Evolutionary conservation across 1,140 invertebrate genomes (phyloP), one percentile per base, ranked within the genome.

Genomic region (Carposina sasakii): DNA sequence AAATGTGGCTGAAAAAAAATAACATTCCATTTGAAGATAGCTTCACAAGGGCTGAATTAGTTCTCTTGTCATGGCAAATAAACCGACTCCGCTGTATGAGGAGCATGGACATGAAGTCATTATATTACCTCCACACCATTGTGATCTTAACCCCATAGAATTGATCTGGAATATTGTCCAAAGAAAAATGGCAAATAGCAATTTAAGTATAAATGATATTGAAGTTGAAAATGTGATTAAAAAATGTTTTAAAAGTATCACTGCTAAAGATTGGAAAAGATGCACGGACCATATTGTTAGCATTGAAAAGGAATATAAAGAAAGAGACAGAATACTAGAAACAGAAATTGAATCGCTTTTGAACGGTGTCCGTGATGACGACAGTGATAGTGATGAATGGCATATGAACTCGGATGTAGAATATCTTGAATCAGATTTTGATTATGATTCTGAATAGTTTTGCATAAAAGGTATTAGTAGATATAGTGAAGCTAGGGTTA

Each of bases 291-390:
- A 40, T 22, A 13, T 40, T 4, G 6, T 40, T 16, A 17, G 16
- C 21, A 19, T 40, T 4, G 37, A 40, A 40, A 40, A 40, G 16
- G 15, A 40, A 40, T 40, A 40, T 13, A 40, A 19, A 40, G 3
- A 4, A 10, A 40, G 16, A 40, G 37, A 40, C 19, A 40, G 19
- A 8, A 40, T 40, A 19, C 8, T 40, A 8, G 16, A 40, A 22
- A 40, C 15, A 19, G 37, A 40, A 13, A 6, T 40, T 16, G 20
- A 40, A 40, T n/a, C n/a, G n/a, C 37, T 8, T 10, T 40, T 40
- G 5, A 40, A 19, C n/a, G n/a, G n/a, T 40, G 21, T 20, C 16
- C 9, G 13, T 16, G 20, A 19, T 40, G 37, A 21, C 4, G 20
- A 40, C 13, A 40, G 37, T 16, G 13, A 12, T 12, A 28, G 24